Evolutionary conservation across 2,113 vertebrate genomes (phyloP).

Genomic region (Psettodes erumei): DNA sequence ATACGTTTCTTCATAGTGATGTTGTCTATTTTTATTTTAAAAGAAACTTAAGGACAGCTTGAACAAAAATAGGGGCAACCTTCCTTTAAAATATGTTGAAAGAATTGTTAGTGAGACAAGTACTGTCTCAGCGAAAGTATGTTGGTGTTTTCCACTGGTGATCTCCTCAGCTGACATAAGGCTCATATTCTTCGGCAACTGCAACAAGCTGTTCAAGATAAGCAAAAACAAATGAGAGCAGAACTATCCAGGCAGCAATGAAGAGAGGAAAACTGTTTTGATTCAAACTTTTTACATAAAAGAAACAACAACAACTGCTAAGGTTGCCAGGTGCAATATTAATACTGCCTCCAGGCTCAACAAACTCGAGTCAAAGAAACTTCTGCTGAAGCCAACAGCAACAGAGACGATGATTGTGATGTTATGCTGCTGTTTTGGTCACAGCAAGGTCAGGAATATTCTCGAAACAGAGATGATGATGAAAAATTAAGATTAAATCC

Average conservation of each 20-base stretch:
- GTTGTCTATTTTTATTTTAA: background rate
- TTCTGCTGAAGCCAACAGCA: slow-evolving; percentile 34
- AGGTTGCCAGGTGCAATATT: slow-evolving; percentile 59
- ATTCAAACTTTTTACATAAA: slow-evolving; percentile 31
- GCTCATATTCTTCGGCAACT: slow-evolving; percentile 4
- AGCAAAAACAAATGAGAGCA: slow-evolving; percentile 26
- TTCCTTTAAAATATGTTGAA: background rate
- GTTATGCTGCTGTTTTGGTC: slow-evolving; percentile 25
- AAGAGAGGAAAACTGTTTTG: slow-evolving; percentile 27
- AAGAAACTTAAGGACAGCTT: background rate
- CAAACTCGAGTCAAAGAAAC: slow-evolving; percentile 44
- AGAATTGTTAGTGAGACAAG: too few species aligned
- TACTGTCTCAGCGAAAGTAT: background rate
- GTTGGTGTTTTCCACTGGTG: background rate
- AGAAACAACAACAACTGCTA: slow-evolving; percentile 33
- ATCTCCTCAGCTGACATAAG: background rate
- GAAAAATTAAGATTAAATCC: slow-evolving; percentile 15
- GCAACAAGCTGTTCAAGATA: background rate
- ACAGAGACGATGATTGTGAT: slow-evolving; percentile 44
- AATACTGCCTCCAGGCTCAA: slow-evolving; percentile 59
- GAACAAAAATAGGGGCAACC: background rate
- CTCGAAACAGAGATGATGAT: slow-evolving; percentile 8
- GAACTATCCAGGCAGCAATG: slow-evolving; percentile 18
- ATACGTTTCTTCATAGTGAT: background rate
- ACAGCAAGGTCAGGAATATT: slow-evolving; percentile 2